Conservation (phyloP, 2,797 vertebrate species). For the Pangasius larnaudii region DNA sequence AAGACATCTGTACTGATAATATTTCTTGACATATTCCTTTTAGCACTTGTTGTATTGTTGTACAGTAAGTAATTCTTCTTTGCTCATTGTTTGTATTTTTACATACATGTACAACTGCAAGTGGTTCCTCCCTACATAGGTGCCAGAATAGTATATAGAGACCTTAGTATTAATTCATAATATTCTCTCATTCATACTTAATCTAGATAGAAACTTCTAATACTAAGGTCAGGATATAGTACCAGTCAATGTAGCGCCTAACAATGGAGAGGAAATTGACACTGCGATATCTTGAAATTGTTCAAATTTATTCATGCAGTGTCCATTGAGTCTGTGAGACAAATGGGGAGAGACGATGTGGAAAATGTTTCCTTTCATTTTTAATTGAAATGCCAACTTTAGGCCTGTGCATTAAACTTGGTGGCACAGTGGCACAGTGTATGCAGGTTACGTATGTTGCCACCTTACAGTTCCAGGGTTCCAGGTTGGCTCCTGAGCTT, state of each 20-base stretch:
- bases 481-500: background rate
- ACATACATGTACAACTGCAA: conserved; percentile 43
- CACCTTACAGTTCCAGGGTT: background rate
- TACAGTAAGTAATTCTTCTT: conserved; percentile 17
- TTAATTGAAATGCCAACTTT: conserved; percentile 49
- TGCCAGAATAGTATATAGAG: conserved; percentile 62
- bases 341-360: conserved; percentile 10
- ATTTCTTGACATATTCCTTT: conserved; percentile 19
- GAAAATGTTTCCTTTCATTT: conserved; percentile 59
- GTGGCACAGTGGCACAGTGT: background rate
- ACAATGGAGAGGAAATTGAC: conserved; percentile 48
- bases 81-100: conserved; percentile 32
- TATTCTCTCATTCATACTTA: background rate
- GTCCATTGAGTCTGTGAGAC: conserved; percentile 18
- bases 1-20: conserved; percentile 19
- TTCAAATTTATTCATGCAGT: conserved; percentile 61
- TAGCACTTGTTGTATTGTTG: conserved; percentile 8
- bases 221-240: conserved; percentile 50
- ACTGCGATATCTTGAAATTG: conserved; percentile 54
- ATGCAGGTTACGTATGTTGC: background rate
- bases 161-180: background rate
- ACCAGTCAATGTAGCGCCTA: conserved; percentile 58
- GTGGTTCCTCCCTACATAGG: conserved; percentile 50
- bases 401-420: conserved; percentile 48
- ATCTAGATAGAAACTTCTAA: background rate